These are phyloP conservation scores for Semicossyphus pulcher DNA, from an alignment of 2,113 vertebrate genomes.

Conservation along the genomic window DNA sequence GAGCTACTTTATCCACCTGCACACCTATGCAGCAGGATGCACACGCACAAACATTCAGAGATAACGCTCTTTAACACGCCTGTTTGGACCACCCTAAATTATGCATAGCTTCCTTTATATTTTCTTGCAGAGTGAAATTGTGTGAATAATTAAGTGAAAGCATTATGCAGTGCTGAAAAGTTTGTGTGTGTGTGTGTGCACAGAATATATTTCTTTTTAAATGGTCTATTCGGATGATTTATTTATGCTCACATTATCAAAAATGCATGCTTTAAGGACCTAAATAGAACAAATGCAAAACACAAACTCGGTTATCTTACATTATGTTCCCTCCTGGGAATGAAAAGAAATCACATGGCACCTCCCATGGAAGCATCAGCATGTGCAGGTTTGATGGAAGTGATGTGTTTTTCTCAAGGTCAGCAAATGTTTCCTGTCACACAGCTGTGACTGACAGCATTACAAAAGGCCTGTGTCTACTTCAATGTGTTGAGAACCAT, in stretches of 20 bases:
- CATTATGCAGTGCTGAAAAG: constrained; percentile 6
- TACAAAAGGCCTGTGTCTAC: background rate
- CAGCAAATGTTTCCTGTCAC: background rate
- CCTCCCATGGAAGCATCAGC: background rate
- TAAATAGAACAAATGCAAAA: constrained; percentile 39
- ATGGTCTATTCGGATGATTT: constrained; percentile 42
- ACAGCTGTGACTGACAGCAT: background rate
- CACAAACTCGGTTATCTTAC: constrained; percentile 18
- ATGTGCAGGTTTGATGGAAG: background rate
- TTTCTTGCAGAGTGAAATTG: constrained; percentile 1
- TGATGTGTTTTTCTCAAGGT: constrained; percentile 1
- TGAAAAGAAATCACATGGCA: constrained; percentile 15
- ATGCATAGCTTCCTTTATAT: background rate
- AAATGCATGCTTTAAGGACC: constrained; percentile 39
- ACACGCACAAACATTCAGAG: background rate
- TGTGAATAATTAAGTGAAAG: constrained; percentile 35
- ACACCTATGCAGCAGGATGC: background rate
- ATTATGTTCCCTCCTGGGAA: constrained; percentile 17
- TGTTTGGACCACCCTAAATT: background rate
- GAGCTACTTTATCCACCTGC: constrained; percentile 15
- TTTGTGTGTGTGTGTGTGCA: background rate
- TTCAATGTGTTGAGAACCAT: background rate
- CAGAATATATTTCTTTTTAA: constrained; percentile 30
- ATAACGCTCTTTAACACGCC: background rate
- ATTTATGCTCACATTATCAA: constrained; percentile 55